Base-by-base conservation (phyloP, 2,888 invertebrate species). In the Criorhina ranunculi region DNA sequence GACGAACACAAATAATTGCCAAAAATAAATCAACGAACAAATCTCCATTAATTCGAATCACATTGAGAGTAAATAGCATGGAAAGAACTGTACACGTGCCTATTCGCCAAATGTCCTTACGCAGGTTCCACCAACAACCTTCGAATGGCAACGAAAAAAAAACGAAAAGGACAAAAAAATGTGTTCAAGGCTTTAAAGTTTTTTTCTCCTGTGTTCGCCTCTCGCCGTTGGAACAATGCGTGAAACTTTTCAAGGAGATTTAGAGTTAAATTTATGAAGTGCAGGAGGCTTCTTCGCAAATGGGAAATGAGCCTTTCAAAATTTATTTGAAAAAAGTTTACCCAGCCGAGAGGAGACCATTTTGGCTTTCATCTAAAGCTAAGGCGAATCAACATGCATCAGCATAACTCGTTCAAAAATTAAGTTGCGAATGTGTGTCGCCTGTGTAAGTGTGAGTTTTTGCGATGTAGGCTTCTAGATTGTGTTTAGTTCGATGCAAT, bases 21-120 rank as follows among this genome's bases (percentile, higher is more conserved):
- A 64, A 76, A 75, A 76, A 75, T 76, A 81, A 81, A 76, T 76
- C 76, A 82, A 72, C 37, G 44, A 59, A 51, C 35, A 82, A 77
- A 82, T 66, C 77, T 76, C 70, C 53, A 72, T 77, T 77, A 77
- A 82, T 82, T 77, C 70, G 81, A 82, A 66, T 70, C 64, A 37
- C 70, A 82, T 77, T 78, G 72, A 73, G 66, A 66, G 49, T 60
- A 77, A 77, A 82, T 72, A 53, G 66, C 57, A 40, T 60, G 78
- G 78, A 77, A 75, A 33, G 40, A 55, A 82, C 53, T 42, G 62
- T 69, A 76, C 77, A 82, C 82, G 77, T 82, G 77, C 66, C 60
- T 60, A 53, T 72, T 66, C 19, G 24, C 42, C 33, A 66, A 77
- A 73, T 62, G 67, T 82, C 77, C 78, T 49, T 46, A 42, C 53